These are phyloP conservation scores for Columba livia DNA, from an alignment of 2,113 vertebrate genomes.

Conservation along the genomic window DNA sequence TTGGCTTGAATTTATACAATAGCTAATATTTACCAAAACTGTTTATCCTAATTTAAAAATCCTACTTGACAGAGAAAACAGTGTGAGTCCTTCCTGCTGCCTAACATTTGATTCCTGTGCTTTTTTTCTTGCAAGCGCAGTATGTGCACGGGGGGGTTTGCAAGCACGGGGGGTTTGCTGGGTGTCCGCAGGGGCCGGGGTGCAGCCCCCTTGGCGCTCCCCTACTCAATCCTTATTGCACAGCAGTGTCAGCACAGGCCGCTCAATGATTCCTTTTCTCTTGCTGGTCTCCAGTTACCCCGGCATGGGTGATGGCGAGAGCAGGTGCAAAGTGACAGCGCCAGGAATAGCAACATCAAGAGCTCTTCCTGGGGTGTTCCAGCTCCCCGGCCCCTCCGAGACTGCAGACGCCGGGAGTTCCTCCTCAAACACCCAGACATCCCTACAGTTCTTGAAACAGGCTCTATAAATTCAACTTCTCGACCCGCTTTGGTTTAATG, in stretches of 20 bases:
- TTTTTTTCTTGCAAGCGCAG: background rate
- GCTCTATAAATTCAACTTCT: rapidly evolving
- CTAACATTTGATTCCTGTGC: background rate
- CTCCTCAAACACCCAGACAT: background rate
- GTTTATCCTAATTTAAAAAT: background rate
- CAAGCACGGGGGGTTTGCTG: no score
- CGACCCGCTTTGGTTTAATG: rapidly evolving
- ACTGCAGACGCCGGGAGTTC: background rate
- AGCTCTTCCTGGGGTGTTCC: background rate
- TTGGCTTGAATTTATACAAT: background rate
- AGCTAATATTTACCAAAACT: background rate
- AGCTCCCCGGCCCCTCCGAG: background rate
- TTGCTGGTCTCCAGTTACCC: background rate
- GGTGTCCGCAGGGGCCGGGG: background rate
- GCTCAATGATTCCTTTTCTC: background rate
- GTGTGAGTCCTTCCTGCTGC: background rate
- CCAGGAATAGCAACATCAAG: background rate
- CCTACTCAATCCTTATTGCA: rapidly evolving
- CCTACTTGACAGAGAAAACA: background rate
- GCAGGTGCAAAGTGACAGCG: slow-evolving; percentile 28
- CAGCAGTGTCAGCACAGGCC: rapidly evolving
- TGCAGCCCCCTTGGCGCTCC: background rate
- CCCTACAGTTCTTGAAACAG: background rate
- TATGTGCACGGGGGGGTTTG: no score
- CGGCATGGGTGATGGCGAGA: background rate